Evolutionary conservation across 2,113 vertebrate genomes (phyloP), one percentile per base, ranked within the genome.

Genomic region (Psittacula cyanocephala): DNA sequence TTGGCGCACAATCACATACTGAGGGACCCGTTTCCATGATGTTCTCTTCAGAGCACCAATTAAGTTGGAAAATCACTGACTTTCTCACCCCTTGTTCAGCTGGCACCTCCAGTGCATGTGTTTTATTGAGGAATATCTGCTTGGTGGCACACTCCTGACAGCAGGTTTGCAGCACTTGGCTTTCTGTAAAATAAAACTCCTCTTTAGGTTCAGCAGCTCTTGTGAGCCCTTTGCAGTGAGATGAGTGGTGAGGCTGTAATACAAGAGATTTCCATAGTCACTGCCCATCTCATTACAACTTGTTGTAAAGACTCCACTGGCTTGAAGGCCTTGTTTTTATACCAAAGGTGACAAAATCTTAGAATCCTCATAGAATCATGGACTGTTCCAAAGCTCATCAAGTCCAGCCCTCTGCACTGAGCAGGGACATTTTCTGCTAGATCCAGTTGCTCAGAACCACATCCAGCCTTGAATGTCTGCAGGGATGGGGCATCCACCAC

Each of bases 31-130:
- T n/a, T 55, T 31, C 17, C 20, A 8, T 18, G 11, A 35, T 55
- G 25, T 9, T 47, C 3, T 69, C 46, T 82, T 31, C 1, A 0
- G 23, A 71, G 35, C 17, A 33, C 1, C 1, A 64, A 7, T 27
- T 70, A 43, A 35, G 23, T 57, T 49, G 1, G 2, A 37, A 57
- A 78, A 78, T 25, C 63, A 25, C 13, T 53, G 69, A 11, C 19
- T 47, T 71, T 44, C 17, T 62, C 37, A 57, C 12, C 29, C 1
- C 0, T 33, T 29, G 33, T n/a, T 91, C 43, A 59, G 14, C 52
- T 50, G 18, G 23, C 35, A 59, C 33, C 31, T 57, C 47, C 49
- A 37, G 20, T 23, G 41, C 49, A 13, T 39, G 35, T 39, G 8
- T 35, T 23, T 62, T 41, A 67, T 49, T 75, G n/a, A 33, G 19